Evolutionary conservation across 2,797 vertebrate species (phyloP), one percentile per base, ranked within the genome.

Genomic region (Ceyx erithaca): DNA sequence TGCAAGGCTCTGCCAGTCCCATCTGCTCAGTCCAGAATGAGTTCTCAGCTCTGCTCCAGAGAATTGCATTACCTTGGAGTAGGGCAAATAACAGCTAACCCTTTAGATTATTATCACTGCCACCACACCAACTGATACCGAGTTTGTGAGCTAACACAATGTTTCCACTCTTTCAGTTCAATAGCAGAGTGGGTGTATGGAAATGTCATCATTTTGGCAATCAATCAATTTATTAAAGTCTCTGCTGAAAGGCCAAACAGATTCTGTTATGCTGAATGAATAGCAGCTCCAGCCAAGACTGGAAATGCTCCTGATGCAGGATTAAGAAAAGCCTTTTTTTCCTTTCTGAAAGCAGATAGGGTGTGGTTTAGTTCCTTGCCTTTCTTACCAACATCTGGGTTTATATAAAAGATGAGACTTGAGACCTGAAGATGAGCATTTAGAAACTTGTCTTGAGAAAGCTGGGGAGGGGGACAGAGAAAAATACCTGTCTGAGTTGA

Each of bases 141-240:
- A 72, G 51, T 75, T 91, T 90, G 85, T 78, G 80, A 94, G 68
- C 80, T 90, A 79, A 91, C 85, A 96, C 69, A 95, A 83, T 79
- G 82, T 92, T 95, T 94, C 91, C 81, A 84, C 89, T 95, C 87
- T 92, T 92, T 87, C 48, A 71, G 76, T 78, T 97, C 80, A 95
- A 90, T 92, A 92, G 89, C 80, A 76, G 91, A 92, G 92, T 95
- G 92, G 90, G 93, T 91, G 89, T 92, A 90, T 85, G 76, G 71
- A 97, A 95, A 97, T 94, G 95, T 85, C 96, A 96, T 95, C 91
- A 11, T 92, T 85, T 86, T 95, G 92, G 93, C 90, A 96, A 94
- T 92, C 90, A 93, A 80, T 96, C 94, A 96, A 85, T 93, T 91
- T 88, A 89, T 81, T 92, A 90, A 96, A 68, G 54, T 83, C 54